Evolutionary conservation across 2,888 invertebrate species (phyloP), one percentile per base, ranked within the genome.

Genomic region (Cosmia trapezina): DNA sequence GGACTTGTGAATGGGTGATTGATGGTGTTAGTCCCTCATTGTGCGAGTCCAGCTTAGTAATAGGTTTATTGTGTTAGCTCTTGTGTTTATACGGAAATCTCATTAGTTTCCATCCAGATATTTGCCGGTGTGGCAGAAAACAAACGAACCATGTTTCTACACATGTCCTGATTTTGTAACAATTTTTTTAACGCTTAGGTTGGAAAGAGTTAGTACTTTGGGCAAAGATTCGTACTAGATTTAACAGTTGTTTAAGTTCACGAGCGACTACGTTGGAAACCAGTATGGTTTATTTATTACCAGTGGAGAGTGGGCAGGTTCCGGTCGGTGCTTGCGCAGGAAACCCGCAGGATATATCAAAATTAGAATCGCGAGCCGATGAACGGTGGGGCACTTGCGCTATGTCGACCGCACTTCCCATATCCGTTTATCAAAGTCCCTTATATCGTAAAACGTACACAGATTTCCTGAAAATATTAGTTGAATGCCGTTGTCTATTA

Each of bases 341-440:
- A 93, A 92, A 91, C 92, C 89, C 89, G 88, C 90, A 91, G 93
- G 92, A 93, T 94, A 93, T 93, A 92, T 93, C 92, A 91, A 91
- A 93, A 93, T 94, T 94, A 94, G 94, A 93, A 92, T 93, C 91
- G 93, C 93, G 86, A 92, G 89, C 90, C 89, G 89, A 90, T 90
- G 91, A 89, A 91, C 90, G 93, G 86, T 88, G 88, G 89, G 84
- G 89, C 90, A 90, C 91, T 93, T 92, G 89, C 89, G 88, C 85
- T 88, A 91, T 90, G 89, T 91, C 90, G 90, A 91, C 89, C 92
- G 91, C 90, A 92, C 90, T 93, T 93, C 92, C 93, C 90, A 90
- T 91, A 91, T 92, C 92, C 91, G 92, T 89, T 88, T 89, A 89
- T 90, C 88, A 87, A 88, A 87, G 86, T 83, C 85, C 79, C 83